These are phyloP conservation scores for Julus scandinavius DNA, from an alignment of 2,888 invertebrate species.

Conservation along the genomic window DNA sequence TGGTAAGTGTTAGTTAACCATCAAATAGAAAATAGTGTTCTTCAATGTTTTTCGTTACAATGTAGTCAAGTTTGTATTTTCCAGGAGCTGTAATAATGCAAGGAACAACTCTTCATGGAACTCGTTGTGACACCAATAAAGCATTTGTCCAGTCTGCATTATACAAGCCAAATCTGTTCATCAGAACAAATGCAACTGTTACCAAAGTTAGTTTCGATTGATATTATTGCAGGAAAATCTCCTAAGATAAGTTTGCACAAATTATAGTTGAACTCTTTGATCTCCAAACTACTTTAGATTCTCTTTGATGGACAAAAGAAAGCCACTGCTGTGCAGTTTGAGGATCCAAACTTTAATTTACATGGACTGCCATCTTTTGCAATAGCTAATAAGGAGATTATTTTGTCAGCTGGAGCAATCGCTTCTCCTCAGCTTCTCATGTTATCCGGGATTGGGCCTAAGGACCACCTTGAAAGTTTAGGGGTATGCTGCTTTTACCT, in stretches of 20 bases:
- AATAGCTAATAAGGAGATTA: slow-evolving; percentile 6
- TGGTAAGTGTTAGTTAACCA: slow-evolving; percentile 55
- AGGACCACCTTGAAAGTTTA: background rate
- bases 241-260: background rate
- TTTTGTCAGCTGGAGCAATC: slow-evolving; percentile 47
- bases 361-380: background rate
- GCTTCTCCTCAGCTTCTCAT: slow-evolving; percentile 36
- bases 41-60: background rate
- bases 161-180: slow-evolving; percentile 53
- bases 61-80: background rate
- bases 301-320: background rate
- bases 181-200: slow-evolving; percentile 51
- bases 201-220: slow-evolving; percentile 52
- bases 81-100: background rate
- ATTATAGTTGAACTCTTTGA: background rate
- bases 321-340: background rate
- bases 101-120: slow-evolving; percentile 64
- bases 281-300: background rate
- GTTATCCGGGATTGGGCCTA: slow-evolving; percentile 43
- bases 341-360: background rate
- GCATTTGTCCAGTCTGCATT: slow-evolving; percentile 54
- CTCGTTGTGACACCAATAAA: slow-evolving; percentile 63
- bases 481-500: slow-evolving; percentile 63
- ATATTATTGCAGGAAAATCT: background rate
- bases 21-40: background rate